Evolutionary conservation across 35 echinoderm and acorn worm species (phyloP), one percentile per base, ranked within the genome.

Genomic region (Chiridota heheva): DNA sequence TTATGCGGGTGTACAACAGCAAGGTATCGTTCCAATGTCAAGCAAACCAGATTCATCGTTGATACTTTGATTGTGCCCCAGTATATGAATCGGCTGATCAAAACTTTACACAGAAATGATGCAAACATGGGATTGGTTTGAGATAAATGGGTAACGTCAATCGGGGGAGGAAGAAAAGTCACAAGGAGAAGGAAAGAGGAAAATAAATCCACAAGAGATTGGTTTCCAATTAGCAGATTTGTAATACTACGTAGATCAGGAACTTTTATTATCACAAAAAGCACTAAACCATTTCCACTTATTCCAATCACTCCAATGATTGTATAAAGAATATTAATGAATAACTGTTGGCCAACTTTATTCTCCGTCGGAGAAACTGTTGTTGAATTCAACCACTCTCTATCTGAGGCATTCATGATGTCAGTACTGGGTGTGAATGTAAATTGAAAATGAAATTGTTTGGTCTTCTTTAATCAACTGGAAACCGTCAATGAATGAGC

Each of bases 141-240:
- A 60, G 32, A 59, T 2, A 78, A 4, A 36, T n/a, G 18, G 29
- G 36, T 25, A 7, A 68, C 40, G 53, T 70, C 56, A 16, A 83
- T 68, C 35, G 80, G 5, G 1, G 63, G 63, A 2, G 61, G 61
- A 33, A 83, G 58, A 29, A 48, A 69, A 42, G 31, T 29, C 20
- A 69, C 20, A 33, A 83, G 3, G 1, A 83, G 64, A 7, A 70
- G 20, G 2, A 51, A 31, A 8, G 80, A 66, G 2, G 61, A 69
- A 22, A 83, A 31, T 26, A 83, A 56, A 70, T 83, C 80, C 13
- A 83, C 64, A 24, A 70, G 51, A 4, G 80, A 83, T 58, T 83
- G 80, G 64, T 83, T 58, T 5, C 62, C 44, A 18, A 83, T 83
- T 7, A 83, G 43, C 18, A 83, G 38, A 47, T 83, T 83, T 13